A percentile compares a stretch with the other conserved stretches of the same genome.
These are phyloP conservation scores for Chymomyza amoena DNA, from an alignment of 2,888 invertebrate species.

Conservation along the genomic window DNA sequence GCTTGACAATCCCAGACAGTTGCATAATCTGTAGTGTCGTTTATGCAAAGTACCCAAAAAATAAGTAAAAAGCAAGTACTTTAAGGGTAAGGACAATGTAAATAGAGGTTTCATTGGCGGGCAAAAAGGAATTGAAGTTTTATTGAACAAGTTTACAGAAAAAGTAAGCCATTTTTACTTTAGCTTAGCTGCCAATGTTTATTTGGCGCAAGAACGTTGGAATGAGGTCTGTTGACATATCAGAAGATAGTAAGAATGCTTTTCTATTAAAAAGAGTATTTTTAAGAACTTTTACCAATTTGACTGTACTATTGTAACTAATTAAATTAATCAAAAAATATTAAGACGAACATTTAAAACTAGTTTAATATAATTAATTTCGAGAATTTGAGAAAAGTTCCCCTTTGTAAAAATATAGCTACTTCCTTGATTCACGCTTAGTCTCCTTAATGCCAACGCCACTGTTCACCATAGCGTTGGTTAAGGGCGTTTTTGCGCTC, in stretches of 20 bases:
- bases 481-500: slow-evolving; percentile 55
- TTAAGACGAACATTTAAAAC: too few relatives aligned
- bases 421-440: background rate
- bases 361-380: too few relatives aligned
- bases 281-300: too few relatives aligned
- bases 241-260: too few relatives aligned
- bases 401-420: background rate
- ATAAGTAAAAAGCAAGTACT: slow-evolving; percentile 6
- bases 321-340: too few relatives aligned
- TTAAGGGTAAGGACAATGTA: slow-evolving; percentile 35
- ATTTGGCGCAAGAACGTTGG: background rate
- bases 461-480: slow-evolving; percentile 6
- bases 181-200: background rate
- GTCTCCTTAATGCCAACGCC: background rate
- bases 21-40: slow-evolving; percentile 67
- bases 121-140: slow-evolving; percentile 53
- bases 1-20: slow-evolving; percentile 66
- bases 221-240: too few relatives aligned
- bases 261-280: too few relatives aligned
- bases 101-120: slow-evolving; percentile 50
- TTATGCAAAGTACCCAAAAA: slow-evolving; percentile 64
- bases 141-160: slow-evolving; percentile 58
- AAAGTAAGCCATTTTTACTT: background rate
- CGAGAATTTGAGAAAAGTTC: too few relatives aligned
- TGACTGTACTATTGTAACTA: too few relatives aligned